Evolutionary conservation across 2,113 vertebrate genomes (phyloP).

Genomic region (Gorsachius goisagi): DNA sequence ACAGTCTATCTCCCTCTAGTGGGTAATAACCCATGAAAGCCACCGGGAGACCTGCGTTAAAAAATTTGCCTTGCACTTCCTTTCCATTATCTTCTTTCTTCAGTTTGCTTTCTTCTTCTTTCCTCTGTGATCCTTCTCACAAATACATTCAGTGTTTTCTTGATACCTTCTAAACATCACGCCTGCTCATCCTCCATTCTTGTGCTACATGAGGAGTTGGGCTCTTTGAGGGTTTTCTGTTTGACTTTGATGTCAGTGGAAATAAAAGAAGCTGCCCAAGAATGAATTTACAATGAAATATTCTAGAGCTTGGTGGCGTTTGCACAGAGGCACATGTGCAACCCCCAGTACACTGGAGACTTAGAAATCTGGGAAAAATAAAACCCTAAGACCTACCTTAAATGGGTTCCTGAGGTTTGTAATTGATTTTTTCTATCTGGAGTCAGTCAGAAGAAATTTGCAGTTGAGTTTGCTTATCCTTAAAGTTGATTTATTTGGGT

Average conservation of each 20-base stretch:
- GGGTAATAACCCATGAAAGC: slow-evolving; percentile 21
- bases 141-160: background rate
- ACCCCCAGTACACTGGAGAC: background rate
- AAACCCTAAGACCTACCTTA: background rate
- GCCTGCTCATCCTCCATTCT: background rate
- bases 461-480: background rate
- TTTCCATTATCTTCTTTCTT: background rate
- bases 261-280: background rate
- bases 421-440: background rate
- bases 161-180: background rate
- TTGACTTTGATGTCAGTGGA: background rate
- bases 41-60: background rate
- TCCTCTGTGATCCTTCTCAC: background rate
- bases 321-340: background rate
- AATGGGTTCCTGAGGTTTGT: background rate
- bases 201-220: background rate
- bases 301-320: background rate
- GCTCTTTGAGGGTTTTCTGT: background rate
- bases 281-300: background rate
- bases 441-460: background rate
- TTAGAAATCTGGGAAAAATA: background rate
- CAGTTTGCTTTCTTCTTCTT: background rate
- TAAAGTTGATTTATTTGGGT: slow-evolving; percentile 34
- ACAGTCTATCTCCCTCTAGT: slow-evolving; percentile 46
- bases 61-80: background rate